These are phyloP conservation scores for Scomber scombrus DNA, from an alignment of 2,113 vertebrate genomes.

Conservation along the genomic window DNA sequence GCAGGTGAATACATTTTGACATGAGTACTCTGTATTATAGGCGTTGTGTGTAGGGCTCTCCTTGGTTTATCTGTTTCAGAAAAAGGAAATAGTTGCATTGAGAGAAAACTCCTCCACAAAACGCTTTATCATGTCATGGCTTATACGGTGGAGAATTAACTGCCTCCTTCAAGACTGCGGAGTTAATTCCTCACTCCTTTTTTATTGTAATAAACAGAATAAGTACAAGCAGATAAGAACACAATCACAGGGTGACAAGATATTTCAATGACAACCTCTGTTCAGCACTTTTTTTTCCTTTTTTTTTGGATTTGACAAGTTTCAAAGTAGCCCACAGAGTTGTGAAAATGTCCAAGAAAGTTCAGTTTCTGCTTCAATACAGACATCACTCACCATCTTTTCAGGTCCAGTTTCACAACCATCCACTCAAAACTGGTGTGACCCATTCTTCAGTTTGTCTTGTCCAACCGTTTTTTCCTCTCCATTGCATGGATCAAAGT, in stretches of 20 bases:
- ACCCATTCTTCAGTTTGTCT: constrained; percentile 35
- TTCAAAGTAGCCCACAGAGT: constrained; percentile 2
- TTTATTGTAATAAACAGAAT: constrained; percentile 58
- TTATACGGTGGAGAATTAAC: constrained; percentile 14
- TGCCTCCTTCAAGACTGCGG: constrained; percentile 1
- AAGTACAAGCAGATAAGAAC: constrained; percentile 50
- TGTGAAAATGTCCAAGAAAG: constrained; percentile 53
- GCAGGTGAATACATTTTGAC: constrained; percentile 22
- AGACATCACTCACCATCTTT: constrained; percentile 60
- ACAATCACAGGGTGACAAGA: constrained; percentile 37
- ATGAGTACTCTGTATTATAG: background rate
- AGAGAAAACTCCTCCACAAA: constrained; percentile 36
- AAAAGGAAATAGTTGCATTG: constrained; percentile 1
- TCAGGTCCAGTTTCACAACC: constrained; percentile 50
- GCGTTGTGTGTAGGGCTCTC: background rate
- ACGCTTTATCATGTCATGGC: constrained; percentile 7
- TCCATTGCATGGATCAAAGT: constrained; percentile 44
- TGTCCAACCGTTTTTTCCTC: constrained; percentile 11
- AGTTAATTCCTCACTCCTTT: constrained; percentile 3
- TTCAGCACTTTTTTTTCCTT: constrained; percentile 30
- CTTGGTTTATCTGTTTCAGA: constrained; percentile 15
- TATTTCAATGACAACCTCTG: constrained; percentile 30
- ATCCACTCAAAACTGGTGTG: constrained; percentile 30
- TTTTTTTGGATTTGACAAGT: constrained; percentile 36
- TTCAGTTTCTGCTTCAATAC: constrained; percentile 27